These are phyloP conservation scores for Loriculus beryllinus DNA, from an alignment of 2,797 vertebrate species.

Conservation along the genomic window DNA sequence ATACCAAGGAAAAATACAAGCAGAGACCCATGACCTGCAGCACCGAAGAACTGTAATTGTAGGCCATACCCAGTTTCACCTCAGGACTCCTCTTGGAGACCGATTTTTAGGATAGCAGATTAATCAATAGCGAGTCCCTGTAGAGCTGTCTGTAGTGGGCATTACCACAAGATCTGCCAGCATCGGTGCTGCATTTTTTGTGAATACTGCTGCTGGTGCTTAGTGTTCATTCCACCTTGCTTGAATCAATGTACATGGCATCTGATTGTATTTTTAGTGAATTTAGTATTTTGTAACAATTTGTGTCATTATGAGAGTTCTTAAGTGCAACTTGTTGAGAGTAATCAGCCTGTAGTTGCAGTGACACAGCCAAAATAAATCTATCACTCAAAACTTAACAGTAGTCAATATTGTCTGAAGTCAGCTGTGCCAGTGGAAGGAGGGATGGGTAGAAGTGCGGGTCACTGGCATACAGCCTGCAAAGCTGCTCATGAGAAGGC, in stretches of 20 bases:
- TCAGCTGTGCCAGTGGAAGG: background rate
- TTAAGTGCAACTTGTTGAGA: background rate
- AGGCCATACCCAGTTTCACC: background rate
- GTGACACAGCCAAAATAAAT: background rate
- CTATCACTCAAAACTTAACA: background rate
- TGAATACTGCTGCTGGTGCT: background rate
- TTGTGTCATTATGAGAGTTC: background rate
- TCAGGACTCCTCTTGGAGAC: background rate
- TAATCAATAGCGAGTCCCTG: background rate
- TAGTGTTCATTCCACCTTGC: background rate
- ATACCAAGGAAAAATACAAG: background rate
- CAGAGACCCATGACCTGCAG: background rate
- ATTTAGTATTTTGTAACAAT: background rate
- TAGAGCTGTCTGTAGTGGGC: background rate
- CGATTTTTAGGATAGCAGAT: background rate
- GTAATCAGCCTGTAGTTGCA: background rate
- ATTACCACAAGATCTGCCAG: background rate
- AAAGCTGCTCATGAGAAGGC: background rate
- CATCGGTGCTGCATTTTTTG: background rate
- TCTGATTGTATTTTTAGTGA: background rate
- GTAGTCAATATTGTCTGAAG: background rate
- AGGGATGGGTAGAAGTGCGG: background rate
- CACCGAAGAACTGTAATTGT: background rate
- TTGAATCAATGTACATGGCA: background rate
- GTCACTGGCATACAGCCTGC: background rate